Base-by-base conservation (phyloP, 2,113 vertebrate genomes). In the Polypterus senegalus region DNA sequence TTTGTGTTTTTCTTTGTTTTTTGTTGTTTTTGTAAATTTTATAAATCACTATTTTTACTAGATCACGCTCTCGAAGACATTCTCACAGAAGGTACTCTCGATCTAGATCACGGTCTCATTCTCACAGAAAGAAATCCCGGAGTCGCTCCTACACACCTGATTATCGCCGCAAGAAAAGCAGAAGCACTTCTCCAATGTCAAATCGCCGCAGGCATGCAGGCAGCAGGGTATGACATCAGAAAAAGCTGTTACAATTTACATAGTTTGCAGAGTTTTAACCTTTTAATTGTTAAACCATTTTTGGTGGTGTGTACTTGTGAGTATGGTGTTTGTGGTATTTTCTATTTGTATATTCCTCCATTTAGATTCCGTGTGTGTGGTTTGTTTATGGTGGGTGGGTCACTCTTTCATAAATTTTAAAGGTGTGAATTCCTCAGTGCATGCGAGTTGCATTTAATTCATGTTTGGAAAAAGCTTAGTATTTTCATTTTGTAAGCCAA, bases 111-210 rank as follows among this genome's bases (percentile, higher is more conserved):
- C 85, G 86, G 66, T 95, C 92, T 54, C 83, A 86, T 69, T 91
- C 89, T 65, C 83, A 88, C 27, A 87, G 83, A 69, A 90, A 86
- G 66, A 88, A 88, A 63, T 93, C 91, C 67, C 88, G 86, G 64
- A 93, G 91, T 73, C 89, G 85, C 66, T 95, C 91, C 0, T 90
- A 89, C 61, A 90, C 88, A 0, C 89, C 89, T 6, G 90, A 96
- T 3, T 89, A 89, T 72, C 84, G 88, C 0, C 87, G 90, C 56
- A 84, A 82, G 68, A 89, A 85, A 71, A 94, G 90, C 79, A 87
- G 86, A 65, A 97, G 92, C 72, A 85, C 85, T 46, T 97, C 93
- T 47, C 92, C 93, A 5, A 89, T 87, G 86, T 95, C 91, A 47
- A 93, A 85, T 79, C 83, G 89, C 43, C 88, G 87, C 67, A 82